Evolutionary conservation across 2,888 invertebrate genomes (phyloP).

Genomic region (Piscicola geometra): DNA sequence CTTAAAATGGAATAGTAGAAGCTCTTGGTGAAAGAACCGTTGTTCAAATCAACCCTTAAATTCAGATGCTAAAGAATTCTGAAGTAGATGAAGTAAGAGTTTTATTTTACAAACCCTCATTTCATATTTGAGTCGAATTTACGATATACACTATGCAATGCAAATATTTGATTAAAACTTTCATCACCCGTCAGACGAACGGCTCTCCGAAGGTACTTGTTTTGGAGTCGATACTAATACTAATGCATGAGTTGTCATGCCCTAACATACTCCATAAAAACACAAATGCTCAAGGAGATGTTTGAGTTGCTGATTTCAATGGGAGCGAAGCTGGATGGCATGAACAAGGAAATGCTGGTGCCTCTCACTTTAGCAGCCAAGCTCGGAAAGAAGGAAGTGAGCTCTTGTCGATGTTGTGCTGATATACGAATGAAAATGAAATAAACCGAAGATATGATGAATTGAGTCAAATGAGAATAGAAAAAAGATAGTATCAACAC

Average conservation of each 20-base stretch:
- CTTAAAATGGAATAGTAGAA: too few relatives aligned
- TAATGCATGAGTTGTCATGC: not conserved
- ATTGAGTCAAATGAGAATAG: too few relatives aligned
- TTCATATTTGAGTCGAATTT: too few relatives aligned
- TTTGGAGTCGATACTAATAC: too few relatives aligned
- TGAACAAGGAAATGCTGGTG: constrained; percentile 80
- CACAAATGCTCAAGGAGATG: constrained; percentile 64
- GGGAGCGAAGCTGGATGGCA: constrained; percentile 79
- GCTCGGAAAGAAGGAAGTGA: constrained; percentile 78
- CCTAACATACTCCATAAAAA: not conserved
- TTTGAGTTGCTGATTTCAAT: constrained; percentile 92
- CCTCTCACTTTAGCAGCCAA: constrained; percentile 89
- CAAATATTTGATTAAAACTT: too few relatives aligned
- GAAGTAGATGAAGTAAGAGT: not conserved
- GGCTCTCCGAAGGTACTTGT: too few relatives aligned
- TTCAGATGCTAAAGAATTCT: constrained; percentile 3
- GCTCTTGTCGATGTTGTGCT: too few relatives aligned
- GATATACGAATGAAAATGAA: too few relatives aligned
- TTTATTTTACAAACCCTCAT: too few relatives aligned
- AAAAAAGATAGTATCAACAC: too few relatives aligned
- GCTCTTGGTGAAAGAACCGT: not conserved
- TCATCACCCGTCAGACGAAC: not conserved
- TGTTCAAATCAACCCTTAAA: not conserved
- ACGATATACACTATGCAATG: too few relatives aligned
- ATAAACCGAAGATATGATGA: too few relatives aligned